A percentile compares a stretch with the other conserved stretches of the same genome.
phyloP scores from a whole-genome alignment of 2,888 invertebrate species.

The Meteorus cinctellus region DNA sequence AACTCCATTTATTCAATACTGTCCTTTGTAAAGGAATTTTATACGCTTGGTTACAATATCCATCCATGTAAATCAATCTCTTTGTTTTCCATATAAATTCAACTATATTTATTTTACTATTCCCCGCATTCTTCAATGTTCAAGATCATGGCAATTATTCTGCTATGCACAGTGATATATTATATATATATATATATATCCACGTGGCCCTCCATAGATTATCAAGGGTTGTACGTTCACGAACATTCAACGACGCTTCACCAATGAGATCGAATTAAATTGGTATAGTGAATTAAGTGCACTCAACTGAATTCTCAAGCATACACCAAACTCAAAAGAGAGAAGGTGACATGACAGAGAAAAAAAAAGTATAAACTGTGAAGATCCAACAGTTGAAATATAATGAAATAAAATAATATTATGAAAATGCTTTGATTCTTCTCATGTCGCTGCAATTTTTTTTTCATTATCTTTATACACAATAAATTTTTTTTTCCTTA shows the following conservation, averaged over 20 bases:
- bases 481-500: neutral
- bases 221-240: neutral
- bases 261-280: constrained; percentile 16
- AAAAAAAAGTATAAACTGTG: neutral
- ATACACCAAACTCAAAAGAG: neutral
- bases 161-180: neutral
- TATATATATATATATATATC: too few relatives aligned
- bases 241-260: neutral
- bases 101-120: too few relatives aligned
- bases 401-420: neutral
- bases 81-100: too few relatives aligned
- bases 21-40: neutral
- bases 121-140: neutral
- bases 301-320: neutral
- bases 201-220: neutral
- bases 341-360: neutral
- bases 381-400: neutral
- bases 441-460: neutral
- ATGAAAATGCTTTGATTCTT: neutral
- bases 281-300: constrained; percentile 18
- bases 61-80: neutral
- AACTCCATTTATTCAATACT: neutral
- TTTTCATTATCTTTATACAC: neutral
- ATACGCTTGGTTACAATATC: neutral
- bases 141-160: neutral